Evolutionary conservation across 2,113 vertebrate species (phyloP), one percentile per base, ranked within the genome.

Genomic region (Cygnus atratus): DNA sequence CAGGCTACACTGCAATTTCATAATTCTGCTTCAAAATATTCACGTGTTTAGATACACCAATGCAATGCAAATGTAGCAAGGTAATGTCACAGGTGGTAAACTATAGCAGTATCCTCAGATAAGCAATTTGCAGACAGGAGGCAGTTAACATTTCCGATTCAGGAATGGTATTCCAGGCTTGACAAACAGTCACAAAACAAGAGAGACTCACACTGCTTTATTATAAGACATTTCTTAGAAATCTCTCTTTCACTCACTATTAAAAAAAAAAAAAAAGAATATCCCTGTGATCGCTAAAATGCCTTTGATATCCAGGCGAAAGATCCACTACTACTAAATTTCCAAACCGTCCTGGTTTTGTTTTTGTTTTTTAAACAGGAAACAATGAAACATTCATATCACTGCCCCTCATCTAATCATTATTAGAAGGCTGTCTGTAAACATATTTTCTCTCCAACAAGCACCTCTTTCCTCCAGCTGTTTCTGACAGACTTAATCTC

Each of bases 401-500:
- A 10, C n/a, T 44, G 2, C 48, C 18, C n/a, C 14, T 73, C 16
- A 46, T 13, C 33, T 75, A 68, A 5, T 12, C 11, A 67, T 46
- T 41, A 28, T 66, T 68, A 48, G 28, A 61, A 54, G 26, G n/a
- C 10, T 57, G 15, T 33, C 25, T 43, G 31, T 24, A 57, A 63
- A 28, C 7, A 33, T 0, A 0, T 31, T 24, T 13, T 76, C 24
- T 58, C n/a, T 28, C 43, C 54, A 63, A 13, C 21, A 72, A 9
- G 4, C 5, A 35, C 16, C 26, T 44, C 48, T 33, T 57, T 50
- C 61, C 61, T 70, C 31, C 44, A 41, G 16, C 18, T 66, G 15
- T 33, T 85, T 74, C 39, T 82, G 79, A 41, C 46, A 3, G 3
- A 11, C n/a, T 55, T 28, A 22, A 4, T n/a, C 39, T 57, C 29